Conservation (phyloP, 1,140 invertebrate genomes). For the Cataglyphis hispanica region DNA sequence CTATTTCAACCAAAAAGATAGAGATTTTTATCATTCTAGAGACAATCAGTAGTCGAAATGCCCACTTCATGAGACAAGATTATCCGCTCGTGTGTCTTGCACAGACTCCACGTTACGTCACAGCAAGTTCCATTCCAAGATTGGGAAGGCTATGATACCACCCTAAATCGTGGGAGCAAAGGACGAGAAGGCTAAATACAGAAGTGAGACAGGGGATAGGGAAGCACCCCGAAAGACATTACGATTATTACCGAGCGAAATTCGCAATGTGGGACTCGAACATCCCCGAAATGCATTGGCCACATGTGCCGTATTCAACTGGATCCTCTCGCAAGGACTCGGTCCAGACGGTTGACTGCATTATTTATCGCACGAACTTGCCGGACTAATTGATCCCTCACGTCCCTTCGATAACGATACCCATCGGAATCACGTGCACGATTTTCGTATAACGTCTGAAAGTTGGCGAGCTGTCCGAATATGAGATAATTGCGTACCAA, state of each 20-base stretch:
- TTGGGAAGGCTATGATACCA: conserved; percentile 60
- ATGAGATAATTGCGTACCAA: conserved; percentile 28
- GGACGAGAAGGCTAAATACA: conserved; percentile 65
- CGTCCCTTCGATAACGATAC: conserved; percentile 63
- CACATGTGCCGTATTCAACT: conserved; percentile 80
- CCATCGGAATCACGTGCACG: conserved; percentile 56
- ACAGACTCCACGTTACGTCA: conserved; percentile 73
- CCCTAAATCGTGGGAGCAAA: conserved; percentile 55
- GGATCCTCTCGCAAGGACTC: conserved; percentile 82
- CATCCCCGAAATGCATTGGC: conserved; percentile 75
- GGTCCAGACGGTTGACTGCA: conserved; percentile 83
- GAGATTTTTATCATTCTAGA: background rate
- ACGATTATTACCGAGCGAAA: conserved; percentile 85
- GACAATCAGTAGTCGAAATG: conserved; percentile 32
- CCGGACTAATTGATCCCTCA: conserved; percentile 81
- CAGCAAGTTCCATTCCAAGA: conserved; percentile 81
- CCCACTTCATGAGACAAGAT: conserved; percentile 1
- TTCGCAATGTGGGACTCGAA: conserved; percentile 77
- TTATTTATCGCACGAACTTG: conserved; percentile 83
- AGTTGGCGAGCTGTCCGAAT: conserved; percentile 22
- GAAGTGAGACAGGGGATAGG: conserved; percentile 67
- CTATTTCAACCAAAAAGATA: background rate
- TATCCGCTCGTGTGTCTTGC: conserved; percentile 61
- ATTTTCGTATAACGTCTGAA: conserved; percentile 41
- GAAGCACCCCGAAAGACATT: conserved; percentile 84